Evolutionary conservation across 2,113 vertebrate genomes (phyloP).

Genomic region (Xiphophorus hellerii): DNA sequence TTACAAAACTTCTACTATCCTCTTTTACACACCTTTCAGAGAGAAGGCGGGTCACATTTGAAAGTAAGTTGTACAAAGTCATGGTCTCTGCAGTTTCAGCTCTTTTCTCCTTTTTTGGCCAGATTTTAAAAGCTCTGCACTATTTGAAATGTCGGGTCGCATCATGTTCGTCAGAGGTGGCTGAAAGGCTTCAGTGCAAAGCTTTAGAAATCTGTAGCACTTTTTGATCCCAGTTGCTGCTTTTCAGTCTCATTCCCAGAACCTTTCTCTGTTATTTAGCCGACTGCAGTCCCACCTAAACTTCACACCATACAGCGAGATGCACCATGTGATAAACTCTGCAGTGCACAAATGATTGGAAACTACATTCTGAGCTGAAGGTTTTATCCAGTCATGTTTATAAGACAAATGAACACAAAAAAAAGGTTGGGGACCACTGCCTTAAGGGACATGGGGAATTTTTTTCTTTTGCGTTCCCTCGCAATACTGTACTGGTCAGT

Average conservation of each 20-base stretch:
- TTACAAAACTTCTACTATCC: slow-evolving; percentile 57
- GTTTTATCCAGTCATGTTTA: slow-evolving; percentile 61
- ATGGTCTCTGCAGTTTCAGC: slow-evolving; percentile 40
- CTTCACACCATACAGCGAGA: slow-evolving; percentile 39
- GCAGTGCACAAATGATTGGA: slow-evolving; percentile 29
- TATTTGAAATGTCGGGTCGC: slow-evolving; percentile 31
- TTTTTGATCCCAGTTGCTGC: slow-evolving; percentile 62
- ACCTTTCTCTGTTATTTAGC: slow-evolving; percentile 39
- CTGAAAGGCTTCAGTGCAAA: slow-evolving; percentile 62
- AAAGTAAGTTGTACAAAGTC: slow-evolving; percentile 79
- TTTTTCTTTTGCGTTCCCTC: no score
- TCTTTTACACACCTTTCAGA: slow-evolving; percentile 79
- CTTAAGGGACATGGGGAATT: no score
- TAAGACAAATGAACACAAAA: not conserved
- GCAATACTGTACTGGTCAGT: no score
- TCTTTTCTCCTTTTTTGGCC: slow-evolving; percentile 62
- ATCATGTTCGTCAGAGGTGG: slow-evolving; percentile 32
- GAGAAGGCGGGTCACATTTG: slow-evolving; percentile 83
- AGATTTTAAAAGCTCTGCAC: slow-evolving; percentile 80
- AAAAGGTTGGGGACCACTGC: no score
- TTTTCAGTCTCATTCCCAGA: slow-evolving; percentile 55
- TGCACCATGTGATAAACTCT: slow-evolving; percentile 29
- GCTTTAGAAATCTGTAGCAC: slow-evolving; percentile 78
- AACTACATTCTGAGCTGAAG: slow-evolving; percentile 42
- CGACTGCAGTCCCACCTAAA: slow-evolving; percentile 42